A percentile compares a stretch with the other conserved stretches of the same genome.
Evolutionary conservation across 2,888 invertebrate genomes (phyloP).

Genomic region (Bhutanitis thaidina): DNA sequence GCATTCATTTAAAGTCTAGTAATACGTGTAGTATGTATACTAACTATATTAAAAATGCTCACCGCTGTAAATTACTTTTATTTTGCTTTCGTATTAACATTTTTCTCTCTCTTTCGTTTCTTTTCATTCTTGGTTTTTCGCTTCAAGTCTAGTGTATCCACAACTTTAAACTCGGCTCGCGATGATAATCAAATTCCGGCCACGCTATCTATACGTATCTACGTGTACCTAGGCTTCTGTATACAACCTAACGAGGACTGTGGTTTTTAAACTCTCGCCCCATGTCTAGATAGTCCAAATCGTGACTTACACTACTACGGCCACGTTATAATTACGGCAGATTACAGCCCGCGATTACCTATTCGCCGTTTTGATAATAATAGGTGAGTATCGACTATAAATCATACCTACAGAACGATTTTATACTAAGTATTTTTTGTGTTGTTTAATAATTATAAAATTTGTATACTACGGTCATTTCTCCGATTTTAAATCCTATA

Average conservation of each 20-base stretch:
- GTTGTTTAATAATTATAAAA: too few relatives aligned
- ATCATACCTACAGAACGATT: constrained; percentile 36
- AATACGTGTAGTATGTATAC: too few relatives aligned
- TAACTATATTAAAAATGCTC: too few relatives aligned
- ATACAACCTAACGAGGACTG: constrained; percentile 37
- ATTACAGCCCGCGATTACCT: constrained; percentile 50
- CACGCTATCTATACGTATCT: constrained; percentile 47
- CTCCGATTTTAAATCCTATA: too few relatives aligned
- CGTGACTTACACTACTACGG: constrained; percentile 69
- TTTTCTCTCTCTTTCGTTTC: too few relatives aligned
- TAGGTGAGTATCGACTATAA: constrained; percentile 35
- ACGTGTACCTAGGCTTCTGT: constrained; percentile 29
- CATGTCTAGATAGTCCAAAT: constrained; percentile 62
- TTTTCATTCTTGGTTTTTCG: too few relatives aligned
- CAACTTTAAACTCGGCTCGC: constrained; percentile 40
- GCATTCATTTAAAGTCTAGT: too few relatives aligned
- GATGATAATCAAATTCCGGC: constrained; percentile 68
- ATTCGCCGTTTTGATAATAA: constrained; percentile 60
- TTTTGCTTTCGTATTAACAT: too few relatives aligned
- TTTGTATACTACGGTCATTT: too few relatives aligned
- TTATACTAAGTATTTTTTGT: too few relatives aligned
- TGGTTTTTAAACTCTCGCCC: constrained; percentile 54
- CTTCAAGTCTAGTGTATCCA: constrained; percentile 32
- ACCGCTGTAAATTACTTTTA: too few relatives aligned
- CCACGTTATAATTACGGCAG: constrained; percentile 74